phyloP scores from a whole-genome alignment of 2,888 invertebrate genomes.

The Coecobrya sp. region DNA sequence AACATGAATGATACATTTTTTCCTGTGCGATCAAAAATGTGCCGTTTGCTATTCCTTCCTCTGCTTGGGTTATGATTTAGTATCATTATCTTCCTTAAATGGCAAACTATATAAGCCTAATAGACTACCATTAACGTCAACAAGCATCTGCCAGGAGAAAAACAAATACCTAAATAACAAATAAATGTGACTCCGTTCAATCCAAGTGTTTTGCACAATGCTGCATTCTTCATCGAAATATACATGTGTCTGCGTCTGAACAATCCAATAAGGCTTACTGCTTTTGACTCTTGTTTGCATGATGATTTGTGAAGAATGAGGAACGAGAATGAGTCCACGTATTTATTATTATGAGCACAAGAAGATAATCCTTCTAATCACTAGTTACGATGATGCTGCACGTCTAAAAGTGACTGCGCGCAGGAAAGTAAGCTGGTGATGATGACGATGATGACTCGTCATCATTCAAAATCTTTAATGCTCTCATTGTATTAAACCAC shows the following conservation, averaged over 20 bases:
- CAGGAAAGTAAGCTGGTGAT: slow-evolving; percentile 7
- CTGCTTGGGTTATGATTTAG: slow-evolving; percentile 54
- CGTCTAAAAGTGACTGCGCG: slow-evolving; percentile 53
- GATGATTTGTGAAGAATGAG: slow-evolving; percentile 48
- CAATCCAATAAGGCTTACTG: slow-evolving; percentile 21
- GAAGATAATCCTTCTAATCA: slow-evolving; percentile 62
- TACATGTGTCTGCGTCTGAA: neutral
- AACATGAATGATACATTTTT: neutral
- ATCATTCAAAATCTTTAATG: slow-evolving; percentile 44
- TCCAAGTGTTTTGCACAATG: slow-evolving; percentile 43
- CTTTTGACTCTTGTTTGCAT: neutral
- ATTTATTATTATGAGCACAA: slow-evolving; percentile 41
- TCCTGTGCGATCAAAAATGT: slow-evolving; percentile 5
- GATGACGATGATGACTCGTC: slow-evolving; percentile 38
- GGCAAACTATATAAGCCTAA: slow-evolving; percentile 81
- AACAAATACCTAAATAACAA: neutral
- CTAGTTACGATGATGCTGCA: slow-evolving; percentile 58
- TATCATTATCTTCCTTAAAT: slow-evolving; percentile 81
- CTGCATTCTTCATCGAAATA: slow-evolving; percentile 1
- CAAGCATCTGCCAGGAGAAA: slow-evolving; percentile 62
- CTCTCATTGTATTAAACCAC: slow-evolving; percentile 54
- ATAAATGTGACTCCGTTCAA: slow-evolving; percentile 45
- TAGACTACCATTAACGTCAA: slow-evolving; percentile 78
- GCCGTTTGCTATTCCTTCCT: slow-evolving; percentile 31
- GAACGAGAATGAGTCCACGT: slow-evolving; percentile 44